phyloP scores from a whole-genome alignment of 2,113 vertebrate species.

The Bufo gargarizans region DNA sequence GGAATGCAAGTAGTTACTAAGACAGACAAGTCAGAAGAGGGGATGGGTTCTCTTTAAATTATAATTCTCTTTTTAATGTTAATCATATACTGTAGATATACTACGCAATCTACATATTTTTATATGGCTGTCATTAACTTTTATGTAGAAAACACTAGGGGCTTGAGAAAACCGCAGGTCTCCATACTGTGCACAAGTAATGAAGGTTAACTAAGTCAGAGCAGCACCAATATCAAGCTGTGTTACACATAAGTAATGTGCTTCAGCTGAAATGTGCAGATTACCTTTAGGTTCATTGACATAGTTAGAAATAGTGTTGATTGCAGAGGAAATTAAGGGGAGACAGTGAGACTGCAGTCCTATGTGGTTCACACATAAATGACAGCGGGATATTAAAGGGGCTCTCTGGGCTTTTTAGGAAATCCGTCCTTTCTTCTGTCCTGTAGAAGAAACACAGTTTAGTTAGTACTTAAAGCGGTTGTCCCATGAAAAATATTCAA shows the following conservation, averaged over 20 bases:
- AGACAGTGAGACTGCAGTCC: not conserved
- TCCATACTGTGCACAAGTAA: not conserved
- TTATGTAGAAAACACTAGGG: not conserved
- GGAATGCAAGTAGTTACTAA: too few species aligned
- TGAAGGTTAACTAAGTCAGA: conserved; percentile 36
- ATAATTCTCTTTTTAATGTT: too few species aligned
- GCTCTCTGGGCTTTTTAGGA: too few species aligned
- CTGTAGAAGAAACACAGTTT: too few species aligned
- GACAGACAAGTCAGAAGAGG: too few species aligned
- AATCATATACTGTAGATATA: not conserved
- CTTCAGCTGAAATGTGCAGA: conserved; percentile 27
- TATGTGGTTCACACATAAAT: not conserved
- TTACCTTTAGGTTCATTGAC: conserved; percentile 14
- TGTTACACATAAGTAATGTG: conserved; percentile 27
- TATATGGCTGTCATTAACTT: not conserved
- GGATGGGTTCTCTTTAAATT: too few species aligned
- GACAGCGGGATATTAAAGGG: too few species aligned
- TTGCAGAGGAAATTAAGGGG: conserved; percentile 31
- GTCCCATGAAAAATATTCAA: too few species aligned
- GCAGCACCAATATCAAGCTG: conserved; percentile 18
- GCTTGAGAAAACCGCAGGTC: not conserved
- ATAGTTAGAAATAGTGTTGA: conserved; percentile 32
- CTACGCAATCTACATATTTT: too few species aligned
- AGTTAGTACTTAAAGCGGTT: too few species aligned
- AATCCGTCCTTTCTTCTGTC: too few species aligned